Base-by-base conservation (phyloP, 1,140 invertebrate genomes). In the Euura lappo region DNA sequence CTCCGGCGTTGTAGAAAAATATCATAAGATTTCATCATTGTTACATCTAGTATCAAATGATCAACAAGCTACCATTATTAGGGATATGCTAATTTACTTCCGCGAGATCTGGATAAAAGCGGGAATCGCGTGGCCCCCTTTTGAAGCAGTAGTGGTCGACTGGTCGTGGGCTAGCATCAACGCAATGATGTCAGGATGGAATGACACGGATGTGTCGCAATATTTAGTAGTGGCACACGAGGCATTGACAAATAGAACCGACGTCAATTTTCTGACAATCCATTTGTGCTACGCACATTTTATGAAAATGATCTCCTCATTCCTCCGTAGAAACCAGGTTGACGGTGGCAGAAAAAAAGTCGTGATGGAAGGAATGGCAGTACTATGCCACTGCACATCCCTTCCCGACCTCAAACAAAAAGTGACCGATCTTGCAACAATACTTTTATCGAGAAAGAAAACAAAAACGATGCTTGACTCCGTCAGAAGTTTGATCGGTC, bases 221-320 rank as follows among this genome's bases (percentile, higher is more conserved):
- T 67, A 67, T 67, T 67, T 67, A 67, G 28, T 8, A 6, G 66
- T 67, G 7, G 66, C 44, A 28, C 44, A 67, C 66, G 66, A 67
- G 28, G 28, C 28, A 6, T 28, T 67, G 28, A 67, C 66, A 6
- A 67, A 67, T 6, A 28, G 28, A 28, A 28, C 28, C 28, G 28
- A 28, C 28, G 28, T 28, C 28, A n/a, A 67, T 42, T 8, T 6
- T 42, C n/a, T 44, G n/a, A 28, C 28, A 28, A 28, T 28, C 28
- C 28, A 28, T 28, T 51, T 65, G 28, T 74, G 73, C 44, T 71
- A 71, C 64, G 44, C 70, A 2, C 73, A 74, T 44, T 70, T 74
- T 10, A 71, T 71, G 70, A 71, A 71, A 69, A 75, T 74, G 68
- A 64, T 75, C 65, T 71, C 74, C 6, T 46, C 70, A 45, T 69